Base-by-base conservation (phyloP, 2,888 invertebrate genomes). In the Nomada fabriciana region DNA sequence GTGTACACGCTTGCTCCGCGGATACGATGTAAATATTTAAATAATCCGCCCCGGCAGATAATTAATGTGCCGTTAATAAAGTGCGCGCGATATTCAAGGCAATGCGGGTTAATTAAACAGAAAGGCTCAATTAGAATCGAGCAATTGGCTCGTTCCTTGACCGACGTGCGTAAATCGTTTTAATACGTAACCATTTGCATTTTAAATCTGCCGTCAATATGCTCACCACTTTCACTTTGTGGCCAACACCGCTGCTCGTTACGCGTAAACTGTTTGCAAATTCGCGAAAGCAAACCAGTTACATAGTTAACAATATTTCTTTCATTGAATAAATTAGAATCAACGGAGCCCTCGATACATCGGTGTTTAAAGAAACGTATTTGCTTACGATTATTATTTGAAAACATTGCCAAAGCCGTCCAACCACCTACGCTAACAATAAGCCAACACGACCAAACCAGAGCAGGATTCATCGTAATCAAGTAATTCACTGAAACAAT, bases 31-130 rank as follows among this genome's bases (percentile, higher is more conserved):
- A 78, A 84, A 87, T 85, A 85, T 87, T 87, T 87, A 85, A 85
- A 87, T 85, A 82, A 83, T 74, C 75, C 69, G 69, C 61, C 69
- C 68, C 36, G 65, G 43, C 77, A 53, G 70, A 85, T 85, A 84
- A 87, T 86, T 86, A 81, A 86, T 85, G 80, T 68, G 61, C 69
- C 68, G 65, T 76, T 87, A 85, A 85, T 82, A 86, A 65, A 69
- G 76, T 52, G 57, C 52, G 15, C 76, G 43, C 70, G 52, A 55
- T 20, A 25, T 70, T 23, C 20, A 36, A 9, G 29, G 13, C 47
- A 64, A 77, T 75, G 65, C 71, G 76, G 83, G 82, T 83, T 82
- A 82, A 67, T 83, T 77, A 65, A 83, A 77, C 25, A 55, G 71
- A 77, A 68, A 71, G 59, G 67, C 29, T 70, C 74, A 65, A 67